phyloP scores from a whole-genome alignment of 2,797 vertebrate genomes.

The Hafferia zeledoni region DNA sequence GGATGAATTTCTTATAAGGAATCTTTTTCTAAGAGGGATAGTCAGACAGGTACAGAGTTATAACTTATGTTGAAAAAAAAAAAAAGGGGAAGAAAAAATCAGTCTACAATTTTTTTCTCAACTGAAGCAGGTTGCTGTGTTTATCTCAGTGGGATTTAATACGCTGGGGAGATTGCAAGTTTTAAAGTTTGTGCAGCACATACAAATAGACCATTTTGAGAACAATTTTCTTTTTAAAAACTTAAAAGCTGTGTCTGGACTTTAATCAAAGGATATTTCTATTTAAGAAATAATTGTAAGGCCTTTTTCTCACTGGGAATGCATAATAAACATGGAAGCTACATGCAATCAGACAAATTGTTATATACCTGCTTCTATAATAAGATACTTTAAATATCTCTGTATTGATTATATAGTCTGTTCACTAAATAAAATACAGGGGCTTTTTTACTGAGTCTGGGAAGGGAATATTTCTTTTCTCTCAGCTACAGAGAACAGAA shows the following conservation, averaged over 20 bases:
- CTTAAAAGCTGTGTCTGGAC: background rate
- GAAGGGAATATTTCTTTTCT: background rate
- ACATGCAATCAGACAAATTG: background rate
- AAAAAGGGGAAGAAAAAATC: background rate
- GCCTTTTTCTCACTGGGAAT: background rate
- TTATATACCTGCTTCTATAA: background rate
- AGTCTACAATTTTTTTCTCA: background rate
- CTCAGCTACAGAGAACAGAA: background rate
- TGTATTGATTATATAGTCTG: background rate
- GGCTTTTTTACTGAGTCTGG: accelerated
- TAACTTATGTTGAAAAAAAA: background rate
- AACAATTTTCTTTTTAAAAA: background rate
- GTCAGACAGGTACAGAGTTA: background rate
- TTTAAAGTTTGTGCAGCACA: background rate
- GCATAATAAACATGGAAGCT: background rate
- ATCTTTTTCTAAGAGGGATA: background rate
- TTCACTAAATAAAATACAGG: background rate
- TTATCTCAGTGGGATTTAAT: background rate
- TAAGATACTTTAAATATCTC: background rate
- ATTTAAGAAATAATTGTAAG: background rate
- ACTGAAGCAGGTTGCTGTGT: background rate
- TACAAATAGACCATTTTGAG: background rate
- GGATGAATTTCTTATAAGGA: constrained; percentile 27
- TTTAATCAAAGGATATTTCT: background rate
- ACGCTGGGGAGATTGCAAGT: background rate